Evolutionary conservation across 2,113 vertebrate species (phyloP).

Genomic region (Grammomys surdaster): DNA sequence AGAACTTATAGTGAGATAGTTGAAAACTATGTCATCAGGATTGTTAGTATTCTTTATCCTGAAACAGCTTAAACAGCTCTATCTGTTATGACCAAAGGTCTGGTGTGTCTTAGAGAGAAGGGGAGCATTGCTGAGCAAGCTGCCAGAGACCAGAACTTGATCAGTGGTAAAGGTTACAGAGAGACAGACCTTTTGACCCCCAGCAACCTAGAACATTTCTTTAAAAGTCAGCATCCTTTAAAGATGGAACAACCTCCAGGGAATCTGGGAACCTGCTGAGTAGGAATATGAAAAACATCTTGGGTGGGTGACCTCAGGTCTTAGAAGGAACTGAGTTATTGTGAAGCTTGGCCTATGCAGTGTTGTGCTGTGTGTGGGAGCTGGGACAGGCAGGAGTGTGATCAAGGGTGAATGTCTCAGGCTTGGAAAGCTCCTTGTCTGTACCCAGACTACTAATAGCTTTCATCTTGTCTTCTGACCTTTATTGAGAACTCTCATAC

Average conservation of each 20-base stretch:
- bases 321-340: background rate
- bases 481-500: background rate
- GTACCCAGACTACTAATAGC: background rate
- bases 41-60: background rate
- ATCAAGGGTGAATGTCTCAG: background rate
- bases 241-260: background rate
- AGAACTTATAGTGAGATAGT: background rate
- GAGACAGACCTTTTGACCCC: background rate
- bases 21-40: background rate
- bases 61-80: background rate
- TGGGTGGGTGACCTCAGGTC: background rate
- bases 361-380: background rate
- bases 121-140: background rate
- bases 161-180: background rate
- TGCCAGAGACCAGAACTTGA: background rate
- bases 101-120: background rate
- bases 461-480: background rate
- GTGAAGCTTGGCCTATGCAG: background rate
- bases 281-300: background rate
- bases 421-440: background rate
- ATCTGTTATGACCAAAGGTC: background rate
- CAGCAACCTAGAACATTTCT: conserved; percentile 21
- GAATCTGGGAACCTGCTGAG: background rate
- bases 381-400: background rate
- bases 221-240: background rate